phyloP scores from a whole-genome alignment of 2,888 invertebrate species.

The Taenaris catops region DNA sequence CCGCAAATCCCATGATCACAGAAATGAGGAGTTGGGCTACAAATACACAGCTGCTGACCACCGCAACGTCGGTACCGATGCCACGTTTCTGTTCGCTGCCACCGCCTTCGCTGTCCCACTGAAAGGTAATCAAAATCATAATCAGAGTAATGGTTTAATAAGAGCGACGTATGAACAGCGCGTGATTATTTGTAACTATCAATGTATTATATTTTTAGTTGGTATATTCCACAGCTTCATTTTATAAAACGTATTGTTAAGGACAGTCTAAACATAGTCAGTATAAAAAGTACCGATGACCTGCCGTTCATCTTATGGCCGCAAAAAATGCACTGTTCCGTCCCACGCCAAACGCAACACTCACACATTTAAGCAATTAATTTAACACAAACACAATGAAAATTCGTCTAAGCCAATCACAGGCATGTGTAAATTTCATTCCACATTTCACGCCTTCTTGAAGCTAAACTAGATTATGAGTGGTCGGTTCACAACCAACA shows the following conservation, averaged over 20 bases:
- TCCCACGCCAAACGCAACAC: constrained; percentile 71
- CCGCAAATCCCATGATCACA: constrained; percentile 91
- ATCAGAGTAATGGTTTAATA: no score
- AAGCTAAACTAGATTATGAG: constrained; percentile 9
- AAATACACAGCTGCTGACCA: constrained; percentile 97
- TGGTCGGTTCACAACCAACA: neutral
- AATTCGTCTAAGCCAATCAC: constrained; percentile 54
- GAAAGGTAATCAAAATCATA: no score
- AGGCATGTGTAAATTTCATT: constrained; percentile 46
- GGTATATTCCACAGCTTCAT: no score
- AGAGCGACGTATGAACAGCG: no score
- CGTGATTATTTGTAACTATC: no score
- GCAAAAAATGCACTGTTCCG: constrained; percentile 77
- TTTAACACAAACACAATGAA: constrained; percentile 44
- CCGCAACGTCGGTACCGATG: constrained; percentile 96
- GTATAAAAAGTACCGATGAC: constrained; percentile 67
- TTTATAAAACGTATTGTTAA: no score
- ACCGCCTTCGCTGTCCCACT: constrained; percentile 68
- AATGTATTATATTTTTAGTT: no score
- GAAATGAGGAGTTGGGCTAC: constrained; percentile 96
- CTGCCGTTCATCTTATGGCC: constrained; percentile 64
- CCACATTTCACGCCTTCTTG: constrained; percentile 52
- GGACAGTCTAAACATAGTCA: no score
- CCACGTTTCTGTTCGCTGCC: constrained; percentile 86
- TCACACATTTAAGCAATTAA: constrained; percentile 48